Conservation (phyloP, 2,113 vertebrate genomes). For the Phyllostomus discolor region DNA sequence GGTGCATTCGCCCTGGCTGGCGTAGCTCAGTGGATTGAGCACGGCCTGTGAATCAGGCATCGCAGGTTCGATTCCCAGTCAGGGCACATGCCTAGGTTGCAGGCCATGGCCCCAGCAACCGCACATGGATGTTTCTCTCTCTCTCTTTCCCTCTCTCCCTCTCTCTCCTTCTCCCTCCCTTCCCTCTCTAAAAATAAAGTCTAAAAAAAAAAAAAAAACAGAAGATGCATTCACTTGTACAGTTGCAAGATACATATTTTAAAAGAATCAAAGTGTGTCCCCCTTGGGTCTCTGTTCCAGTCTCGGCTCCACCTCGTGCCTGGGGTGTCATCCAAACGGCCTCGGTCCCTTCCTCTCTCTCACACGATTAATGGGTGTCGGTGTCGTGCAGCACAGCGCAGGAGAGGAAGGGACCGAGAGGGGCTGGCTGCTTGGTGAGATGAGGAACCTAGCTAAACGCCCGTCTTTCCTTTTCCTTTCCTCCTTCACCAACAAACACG, state of each 20-base stretch:
- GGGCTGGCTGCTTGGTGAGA: slow-evolving; percentile 29
- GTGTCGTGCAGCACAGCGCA: neutral
- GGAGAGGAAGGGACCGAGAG: neutral
- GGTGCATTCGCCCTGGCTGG: neutral
- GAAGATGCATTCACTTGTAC: neutral
- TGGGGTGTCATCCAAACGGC: slow-evolving; percentile 24
- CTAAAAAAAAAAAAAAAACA: no score
- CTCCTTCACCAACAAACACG: neutral
- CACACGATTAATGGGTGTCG: slow-evolving; percentile 39
- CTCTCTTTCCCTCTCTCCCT: no score
- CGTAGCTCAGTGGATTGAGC: no score
- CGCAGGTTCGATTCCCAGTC: no score
- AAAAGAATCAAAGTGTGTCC: neutral
- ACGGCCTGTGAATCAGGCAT: no score
- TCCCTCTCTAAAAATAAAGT: no score
- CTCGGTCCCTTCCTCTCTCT: slow-evolving; percentile 57
- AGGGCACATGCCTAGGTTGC: no score
- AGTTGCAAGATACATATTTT: neutral
- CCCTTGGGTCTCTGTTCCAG: neutral
- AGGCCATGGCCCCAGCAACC: no score
- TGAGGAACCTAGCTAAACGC: slow-evolving; percentile 32
- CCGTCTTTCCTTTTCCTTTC: slow-evolving; percentile 39
- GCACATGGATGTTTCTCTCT: no score
- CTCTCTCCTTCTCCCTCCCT: no score
- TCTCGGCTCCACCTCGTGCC: neutral